Evolutionary conservation across 2,797 vertebrate species (phyloP).

Genomic region (Antennarius maculatus): DNA sequence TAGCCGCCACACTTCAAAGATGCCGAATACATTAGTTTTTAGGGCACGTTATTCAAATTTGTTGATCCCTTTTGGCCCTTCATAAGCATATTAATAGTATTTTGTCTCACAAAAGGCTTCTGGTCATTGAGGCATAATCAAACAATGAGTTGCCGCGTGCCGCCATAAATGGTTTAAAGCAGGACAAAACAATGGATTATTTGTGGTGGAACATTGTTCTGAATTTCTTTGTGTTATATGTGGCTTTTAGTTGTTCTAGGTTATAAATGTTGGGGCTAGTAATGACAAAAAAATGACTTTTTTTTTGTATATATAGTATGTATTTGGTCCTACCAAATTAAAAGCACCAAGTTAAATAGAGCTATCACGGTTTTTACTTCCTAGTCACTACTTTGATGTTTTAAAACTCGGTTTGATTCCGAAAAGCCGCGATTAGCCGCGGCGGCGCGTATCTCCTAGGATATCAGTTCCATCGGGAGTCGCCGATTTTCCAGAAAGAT

Average conservation of each 20-base stretch:
- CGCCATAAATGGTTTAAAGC: conserved; percentile 62
- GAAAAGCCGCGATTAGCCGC: conserved; percentile 44
- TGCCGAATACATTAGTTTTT: conserved; percentile 64
- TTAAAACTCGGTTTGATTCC: conserved; percentile 60
- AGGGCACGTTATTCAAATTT: conserved; percentile 68
- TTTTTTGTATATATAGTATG: conserved; percentile 12
- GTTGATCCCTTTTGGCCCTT: conserved; percentile 69
- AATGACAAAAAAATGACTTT: conserved; percentile 20
- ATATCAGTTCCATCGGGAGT: conserved; percentile 70
- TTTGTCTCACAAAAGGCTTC: conserved; percentile 69
- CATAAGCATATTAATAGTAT: conserved; percentile 77
- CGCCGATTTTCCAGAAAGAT: conserved; percentile 68
- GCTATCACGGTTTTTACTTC: conserved; percentile 27
- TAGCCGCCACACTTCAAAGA: conserved; percentile 61
- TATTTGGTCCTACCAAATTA: conserved; percentile 19
- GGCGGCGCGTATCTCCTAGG: conserved; percentile 53
- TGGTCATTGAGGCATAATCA: conserved; percentile 69
- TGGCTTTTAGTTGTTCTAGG: conserved; percentile 17
- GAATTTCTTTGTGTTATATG: conserved; percentile 30
- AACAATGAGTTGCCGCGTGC: conserved; percentile 60
- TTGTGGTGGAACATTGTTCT: conserved; percentile 51
- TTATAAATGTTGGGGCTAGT: conserved; percentile 11
- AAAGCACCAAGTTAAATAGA: conserved; percentile 23
- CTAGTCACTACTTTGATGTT: conserved; percentile 64
- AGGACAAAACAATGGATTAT: conserved; percentile 57